phyloP scores from a whole-genome alignment of 1,140 invertebrate genomes.

The Temnothorax longispinosus region DNA sequence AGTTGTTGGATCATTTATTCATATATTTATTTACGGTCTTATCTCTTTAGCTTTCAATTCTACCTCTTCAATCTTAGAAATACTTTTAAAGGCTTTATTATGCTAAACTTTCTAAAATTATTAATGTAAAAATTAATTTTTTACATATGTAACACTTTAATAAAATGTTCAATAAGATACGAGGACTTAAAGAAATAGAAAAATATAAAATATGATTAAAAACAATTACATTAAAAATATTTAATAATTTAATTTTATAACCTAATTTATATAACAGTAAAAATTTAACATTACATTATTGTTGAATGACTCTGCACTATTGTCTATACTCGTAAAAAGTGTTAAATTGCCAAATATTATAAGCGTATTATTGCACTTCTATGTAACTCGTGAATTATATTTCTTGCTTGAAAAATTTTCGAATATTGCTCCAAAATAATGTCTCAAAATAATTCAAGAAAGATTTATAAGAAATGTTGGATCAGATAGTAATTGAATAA shows the following conservation, averaged over 20 bases:
- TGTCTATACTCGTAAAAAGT: background rate
- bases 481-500: background rate
- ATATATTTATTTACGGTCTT: background rate
- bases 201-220: conserved; percentile 3
- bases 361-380: no score
- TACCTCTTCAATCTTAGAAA: background rate
- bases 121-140: background rate
- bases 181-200: background rate
- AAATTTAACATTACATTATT: background rate
- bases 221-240: background rate
- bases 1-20: conserved; percentile 16
- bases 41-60: background rate
- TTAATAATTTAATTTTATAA: conserved; percentile 1
- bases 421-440: background rate
- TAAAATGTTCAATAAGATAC: background rate
- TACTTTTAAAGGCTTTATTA: background rate
- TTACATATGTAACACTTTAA: background rate
- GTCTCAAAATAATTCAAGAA: background rate
- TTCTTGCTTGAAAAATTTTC: background rate
- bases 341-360: background rate
- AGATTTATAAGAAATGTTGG: background rate
- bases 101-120: background rate
- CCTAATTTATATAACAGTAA: background rate
- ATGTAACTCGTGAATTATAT: background rate
- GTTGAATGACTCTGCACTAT: background rate